These are phyloP conservation scores for Pipistrellus kuhlii DNA, from an alignment of 2,797 vertebrate species.

Conservation along the genomic window DNA sequence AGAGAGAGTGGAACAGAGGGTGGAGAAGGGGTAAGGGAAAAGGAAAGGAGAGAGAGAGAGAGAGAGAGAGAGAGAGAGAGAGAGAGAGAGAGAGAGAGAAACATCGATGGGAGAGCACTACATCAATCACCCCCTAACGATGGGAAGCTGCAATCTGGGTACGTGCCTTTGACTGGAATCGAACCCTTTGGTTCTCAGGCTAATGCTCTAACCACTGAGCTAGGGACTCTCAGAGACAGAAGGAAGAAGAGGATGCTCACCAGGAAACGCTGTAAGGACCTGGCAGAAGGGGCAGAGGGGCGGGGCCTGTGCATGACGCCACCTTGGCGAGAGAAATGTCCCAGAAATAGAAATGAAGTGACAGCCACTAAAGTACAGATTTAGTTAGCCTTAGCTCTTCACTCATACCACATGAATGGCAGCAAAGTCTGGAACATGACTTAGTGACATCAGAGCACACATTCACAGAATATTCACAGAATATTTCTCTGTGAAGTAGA, in stretches of 20 bases:
- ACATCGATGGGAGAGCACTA: too few species aligned
- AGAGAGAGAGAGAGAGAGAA: too few species aligned
- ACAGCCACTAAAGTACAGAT: neutral
- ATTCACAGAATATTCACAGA: neutral
- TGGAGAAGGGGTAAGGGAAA: too few species aligned
- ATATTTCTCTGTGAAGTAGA: slow-evolving; percentile 13
- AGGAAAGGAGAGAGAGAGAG: too few species aligned
- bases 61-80: too few species aligned
- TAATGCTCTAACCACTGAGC: too few species aligned
- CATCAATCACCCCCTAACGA: too few species aligned
- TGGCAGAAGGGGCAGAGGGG: neutral
- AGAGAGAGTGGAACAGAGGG: too few species aligned
- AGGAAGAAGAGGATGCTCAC: neutral
- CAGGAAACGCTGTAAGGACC: neutral
- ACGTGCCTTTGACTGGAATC: too few species aligned
- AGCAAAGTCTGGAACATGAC: neutral
- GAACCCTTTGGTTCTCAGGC: too few species aligned
- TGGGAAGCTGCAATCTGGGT: too few species aligned
- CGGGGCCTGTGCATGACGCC: neutral
- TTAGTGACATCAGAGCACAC: neutral
- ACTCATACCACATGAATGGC: neutral
- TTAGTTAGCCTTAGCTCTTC: neutral
- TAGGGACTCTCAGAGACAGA: neutral
- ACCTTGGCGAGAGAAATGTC: neutral
- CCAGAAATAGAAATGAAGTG: neutral